Evolutionary conservation across 1,140 invertebrate genomes (phyloP), one percentile per base, ranked within the genome.

Genomic region (Meloidogyne exigua): DNA sequence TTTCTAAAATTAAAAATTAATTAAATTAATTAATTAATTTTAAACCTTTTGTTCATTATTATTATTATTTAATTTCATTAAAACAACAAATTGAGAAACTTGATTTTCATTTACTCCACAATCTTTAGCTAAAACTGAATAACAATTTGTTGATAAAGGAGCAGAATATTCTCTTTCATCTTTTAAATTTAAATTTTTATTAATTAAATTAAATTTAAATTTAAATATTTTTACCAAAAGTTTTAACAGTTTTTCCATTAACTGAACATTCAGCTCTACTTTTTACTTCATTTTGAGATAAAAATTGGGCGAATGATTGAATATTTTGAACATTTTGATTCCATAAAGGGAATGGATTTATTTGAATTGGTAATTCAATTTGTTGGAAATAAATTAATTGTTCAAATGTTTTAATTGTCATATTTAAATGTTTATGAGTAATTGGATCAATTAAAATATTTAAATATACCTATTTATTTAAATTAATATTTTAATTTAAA

Each of bases 361-460:
- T 66, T 39, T 75, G 65, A 28, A 26, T 44, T 36, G 74, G 74
- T 70, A 75, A 21, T 62, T 75, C 74, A 64, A 75, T 75, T 32
- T 68, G 70, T 25, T 75, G 72, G 25, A 75, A 36, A 36, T 36
- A 26, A 28, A 75, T 15, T 32, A 39, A 64, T 44, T 81, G 36
- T 21, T 62, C 44, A 21, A 83, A 74, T 26, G 83, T 82, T 39
- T 80, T 65, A 21, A 83, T 39, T 36, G 83, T 77, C 15, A 84
- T 15, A 75, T 85, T 84, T 57, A 70, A 81, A 23, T 77, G 44
- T 42, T 65, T 64, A 36, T 75, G 79, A 67, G 71, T 78, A 11
- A 79, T 36, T 49, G 83, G 83, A 28, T 84, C 84, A 63, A 85
- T 80, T 25, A 82, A 11, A 75, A 73, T 73, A 42, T 42, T 57